Evolutionary conservation across 2,797 vertebrate genomes (phyloP).

Genomic region (Orientallactaga sibirica): DNA sequence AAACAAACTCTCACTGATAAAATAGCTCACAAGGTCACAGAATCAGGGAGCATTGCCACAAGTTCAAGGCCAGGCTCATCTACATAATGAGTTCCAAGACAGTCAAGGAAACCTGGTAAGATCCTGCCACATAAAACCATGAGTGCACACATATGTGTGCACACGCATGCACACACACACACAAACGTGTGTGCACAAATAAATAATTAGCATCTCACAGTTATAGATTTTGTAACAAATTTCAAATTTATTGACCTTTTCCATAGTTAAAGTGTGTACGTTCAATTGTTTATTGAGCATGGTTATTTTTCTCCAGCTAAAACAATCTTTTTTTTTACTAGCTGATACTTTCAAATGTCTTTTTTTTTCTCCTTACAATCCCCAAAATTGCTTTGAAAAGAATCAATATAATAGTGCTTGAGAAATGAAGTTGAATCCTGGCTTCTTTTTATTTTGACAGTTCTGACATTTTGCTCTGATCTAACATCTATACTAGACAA

Average conservation of each 20-base stretch:
- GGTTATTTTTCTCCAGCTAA: not conserved
- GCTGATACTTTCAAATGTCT: not conserved
- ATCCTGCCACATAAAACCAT: too few species aligned
- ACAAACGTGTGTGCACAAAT: too few species aligned
- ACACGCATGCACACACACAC: too few species aligned
- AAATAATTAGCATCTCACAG: too few species aligned
- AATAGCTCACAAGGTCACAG: not conserved
- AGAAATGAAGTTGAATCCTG: not conserved
- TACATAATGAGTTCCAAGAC: too few species aligned
- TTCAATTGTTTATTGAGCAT: not conserved
- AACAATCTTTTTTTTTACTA: not conserved
- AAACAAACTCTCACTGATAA: not conserved
- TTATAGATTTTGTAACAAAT: not conserved
- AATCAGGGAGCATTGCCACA: too few species aligned
- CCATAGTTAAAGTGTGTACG: not conserved
- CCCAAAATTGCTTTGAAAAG: not conserved
- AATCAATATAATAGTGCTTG: not conserved
- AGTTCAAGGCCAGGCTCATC: too few species aligned
- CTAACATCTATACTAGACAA: not conserved
- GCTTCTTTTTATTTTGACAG: conserved; percentile 13
- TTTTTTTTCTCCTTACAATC: not conserved
- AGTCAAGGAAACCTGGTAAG: too few species aligned
- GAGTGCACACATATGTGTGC: too few species aligned
- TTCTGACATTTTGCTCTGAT: not conserved
- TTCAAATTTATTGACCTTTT: conserved; percentile 13